Conservation (phyloP, 2,888 invertebrate species). For the Macrophya alboannulata region DNA sequence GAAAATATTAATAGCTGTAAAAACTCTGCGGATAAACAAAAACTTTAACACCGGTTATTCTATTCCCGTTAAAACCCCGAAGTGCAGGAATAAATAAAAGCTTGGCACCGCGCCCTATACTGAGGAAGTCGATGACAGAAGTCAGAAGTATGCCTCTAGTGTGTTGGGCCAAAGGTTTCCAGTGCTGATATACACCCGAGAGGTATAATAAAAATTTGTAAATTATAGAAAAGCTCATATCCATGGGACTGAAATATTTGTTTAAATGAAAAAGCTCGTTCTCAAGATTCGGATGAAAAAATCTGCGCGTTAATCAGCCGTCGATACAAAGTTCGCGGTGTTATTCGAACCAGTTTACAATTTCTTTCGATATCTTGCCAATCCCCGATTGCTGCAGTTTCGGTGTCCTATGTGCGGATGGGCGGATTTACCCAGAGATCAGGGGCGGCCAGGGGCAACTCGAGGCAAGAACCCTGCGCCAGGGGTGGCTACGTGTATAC, state of each 20-base stretch:
- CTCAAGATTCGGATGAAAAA: not conserved
- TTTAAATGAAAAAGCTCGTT: not conserved
- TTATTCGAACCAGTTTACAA: not conserved
- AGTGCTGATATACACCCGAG: not conserved
- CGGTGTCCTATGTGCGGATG: conserved; percentile 12
- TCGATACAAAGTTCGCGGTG: not conserved
- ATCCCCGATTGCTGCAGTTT: not conserved
- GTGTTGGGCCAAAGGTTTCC: not conserved
- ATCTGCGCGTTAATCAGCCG: not conserved
- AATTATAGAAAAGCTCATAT: not conserved
- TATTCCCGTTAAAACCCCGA: not conserved
- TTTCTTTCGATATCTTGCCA: not conserved
- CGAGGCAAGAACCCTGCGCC: conserved; percentile 8
- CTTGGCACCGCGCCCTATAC: conserved; percentile 20
- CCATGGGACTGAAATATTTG: not conserved
- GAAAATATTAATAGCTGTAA: not conserved
- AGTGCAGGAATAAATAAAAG: not conserved
- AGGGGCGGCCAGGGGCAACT: conserved; percentile 21
- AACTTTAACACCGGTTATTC: not conserved
- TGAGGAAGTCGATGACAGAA: conserved; percentile 16
- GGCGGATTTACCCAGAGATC: conserved; percentile 36
- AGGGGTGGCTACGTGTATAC: conserved; percentile 36
- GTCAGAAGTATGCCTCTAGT: not conserved
- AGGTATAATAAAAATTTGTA: not conserved
- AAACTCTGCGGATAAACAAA: not conserved